Conservation (phyloP, 1,140 invertebrate genomes). For the Solen grandis region DNA sequence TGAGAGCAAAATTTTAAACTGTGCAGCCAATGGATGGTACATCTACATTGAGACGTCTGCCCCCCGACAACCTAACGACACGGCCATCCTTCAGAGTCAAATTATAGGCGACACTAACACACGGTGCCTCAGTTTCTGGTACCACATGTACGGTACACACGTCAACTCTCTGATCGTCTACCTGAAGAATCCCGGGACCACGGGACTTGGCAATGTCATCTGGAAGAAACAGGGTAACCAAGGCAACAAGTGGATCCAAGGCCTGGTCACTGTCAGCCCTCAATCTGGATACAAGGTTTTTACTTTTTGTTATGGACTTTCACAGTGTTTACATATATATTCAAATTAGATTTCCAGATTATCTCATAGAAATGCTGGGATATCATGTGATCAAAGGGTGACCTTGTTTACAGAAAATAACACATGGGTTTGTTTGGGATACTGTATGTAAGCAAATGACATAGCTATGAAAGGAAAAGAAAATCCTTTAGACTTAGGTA, state of each 20-base stretch:
- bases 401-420: background rate
- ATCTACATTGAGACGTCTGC: conserved; percentile 70
- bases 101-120: conserved; percentile 54
- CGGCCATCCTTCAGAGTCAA: conserved; percentile 86
- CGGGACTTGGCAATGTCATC: conserved; percentile 51
- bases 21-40: conserved; percentile 72
- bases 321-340: background rate
- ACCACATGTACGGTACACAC: conserved; percentile 79
- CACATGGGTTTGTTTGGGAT: too few species aligned
- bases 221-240: conserved; percentile 70
- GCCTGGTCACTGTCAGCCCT: conserved; percentile 56
- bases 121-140: conserved; percentile 77
- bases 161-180: conserved; percentile 67
- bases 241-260: conserved; percentile 73
- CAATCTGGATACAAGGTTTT: conserved; percentile 33
- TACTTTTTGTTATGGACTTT: background rate
- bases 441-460: background rate
- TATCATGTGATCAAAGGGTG: background rate
- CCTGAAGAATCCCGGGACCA: conserved; percentile 11
- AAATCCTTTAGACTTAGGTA: background rate
- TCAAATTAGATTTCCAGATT: background rate
- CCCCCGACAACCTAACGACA: conserved; percentile 81
- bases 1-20: background rate
- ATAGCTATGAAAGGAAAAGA: background rate
- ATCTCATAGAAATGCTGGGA: too few species aligned